Conservation (phyloP, 1,140 invertebrate genomes). For the Drosophila rufa region DNA sequence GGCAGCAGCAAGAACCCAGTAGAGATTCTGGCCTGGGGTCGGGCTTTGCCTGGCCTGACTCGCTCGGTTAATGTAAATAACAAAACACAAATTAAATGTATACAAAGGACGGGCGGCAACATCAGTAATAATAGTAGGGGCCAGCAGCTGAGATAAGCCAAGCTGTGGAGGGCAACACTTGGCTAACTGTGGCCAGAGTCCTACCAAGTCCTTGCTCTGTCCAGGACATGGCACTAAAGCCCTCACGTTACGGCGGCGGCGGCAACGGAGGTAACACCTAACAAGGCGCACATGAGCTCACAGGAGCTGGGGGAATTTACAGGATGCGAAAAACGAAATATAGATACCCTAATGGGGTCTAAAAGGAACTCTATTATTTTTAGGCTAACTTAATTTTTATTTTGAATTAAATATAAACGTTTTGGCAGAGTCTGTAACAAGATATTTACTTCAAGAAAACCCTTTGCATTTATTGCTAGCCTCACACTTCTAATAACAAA, state of each 20-base stretch:
- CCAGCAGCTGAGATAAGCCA: constrained; percentile 78
- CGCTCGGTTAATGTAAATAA: constrained; percentile 81
- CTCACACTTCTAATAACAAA: neutral
- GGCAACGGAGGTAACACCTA: constrained; percentile 62
- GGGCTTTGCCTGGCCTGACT: constrained; percentile 50
- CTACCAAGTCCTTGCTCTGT: constrained; percentile 25
- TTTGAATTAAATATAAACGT: neutral
- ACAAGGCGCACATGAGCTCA: constrained; percentile 46
- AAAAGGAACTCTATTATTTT: neutral
- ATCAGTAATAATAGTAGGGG: constrained; percentile 29
- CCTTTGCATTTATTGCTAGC: too few species aligned
- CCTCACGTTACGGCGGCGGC: constrained; percentile 55
- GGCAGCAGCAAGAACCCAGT: constrained; percentile 42
- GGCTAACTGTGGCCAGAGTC: constrained; percentile 64
- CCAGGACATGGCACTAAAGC: constrained; percentile 69
- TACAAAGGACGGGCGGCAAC: constrained; percentile 66
- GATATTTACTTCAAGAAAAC: neutral
- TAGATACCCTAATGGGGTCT: neutral
- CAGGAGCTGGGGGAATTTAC: neutral
- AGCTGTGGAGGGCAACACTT: constrained; percentile 58
- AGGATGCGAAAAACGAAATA: neutral
- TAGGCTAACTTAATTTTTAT: neutral
- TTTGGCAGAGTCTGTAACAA: neutral
- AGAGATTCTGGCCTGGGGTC: constrained; percentile 6
- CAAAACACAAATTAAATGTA: constrained; percentile 84